phyloP scores from a whole-genome alignment of 1,140 invertebrate species.

The Caerostris darwini region DNA sequence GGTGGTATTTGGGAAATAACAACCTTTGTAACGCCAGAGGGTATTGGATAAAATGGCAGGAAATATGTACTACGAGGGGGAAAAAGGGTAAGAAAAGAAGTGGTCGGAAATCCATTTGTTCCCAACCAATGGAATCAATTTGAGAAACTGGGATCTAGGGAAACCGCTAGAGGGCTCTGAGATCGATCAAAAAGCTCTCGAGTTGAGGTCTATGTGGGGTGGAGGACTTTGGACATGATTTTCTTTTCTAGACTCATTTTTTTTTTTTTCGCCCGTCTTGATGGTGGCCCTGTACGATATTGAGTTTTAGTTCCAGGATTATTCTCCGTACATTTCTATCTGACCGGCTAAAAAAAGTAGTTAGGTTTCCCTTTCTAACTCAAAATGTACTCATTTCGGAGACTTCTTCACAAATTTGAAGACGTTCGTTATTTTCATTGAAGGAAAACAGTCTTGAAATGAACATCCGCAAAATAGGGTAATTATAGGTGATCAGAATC shows the following conservation, averaged over 20 bases:
- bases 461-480: not conserved
- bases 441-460: not conserved
- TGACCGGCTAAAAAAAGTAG: conserved; percentile 10
- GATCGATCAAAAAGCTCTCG: conserved; percentile 72
- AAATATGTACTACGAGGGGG: conserved; percentile 68
- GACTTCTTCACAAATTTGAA: not conserved
- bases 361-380: conserved; percentile 15
- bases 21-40: conserved; percentile 74
- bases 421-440: not conserved
- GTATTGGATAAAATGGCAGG: conserved; percentile 77
- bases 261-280: not conserved
- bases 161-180: conserved; percentile 74
- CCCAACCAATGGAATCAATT: conserved; percentile 76
- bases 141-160: conserved; percentile 74
- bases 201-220: conserved; percentile 53
- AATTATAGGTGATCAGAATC: not conserved
- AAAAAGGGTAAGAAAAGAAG: conserved; percentile 60
- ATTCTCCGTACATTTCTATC: conserved; percentile 29
- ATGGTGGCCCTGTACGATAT: conserved; percentile 45
- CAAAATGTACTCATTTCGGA: not conserved
- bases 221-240: conserved; percentile 71
- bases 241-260: conserved; percentile 48
- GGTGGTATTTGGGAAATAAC: conserved; percentile 76
- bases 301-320: conserved; percentile 59
- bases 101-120: conserved; percentile 77